Base-by-base conservation (phyloP, 53 echinoderm and acorn worm genomes). In the Astropecten irregularis region DNA sequence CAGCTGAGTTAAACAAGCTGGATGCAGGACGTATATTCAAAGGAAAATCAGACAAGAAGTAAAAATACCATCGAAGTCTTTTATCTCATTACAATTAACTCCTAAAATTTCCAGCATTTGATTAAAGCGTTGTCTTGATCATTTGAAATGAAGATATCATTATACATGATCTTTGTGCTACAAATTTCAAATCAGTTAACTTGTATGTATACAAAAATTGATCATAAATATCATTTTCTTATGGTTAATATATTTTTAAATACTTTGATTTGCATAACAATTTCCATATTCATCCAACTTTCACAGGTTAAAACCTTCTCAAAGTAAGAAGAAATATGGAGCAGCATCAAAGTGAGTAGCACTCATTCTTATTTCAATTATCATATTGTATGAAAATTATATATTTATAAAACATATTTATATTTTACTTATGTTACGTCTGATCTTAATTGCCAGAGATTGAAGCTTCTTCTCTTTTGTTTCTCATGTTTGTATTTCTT, bases 1-100 rank as follows among this genome's bases (percentile, higher is more conserved):
- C 55, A 13, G 1, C 49, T 14, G 81, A 81, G 1, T 0, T 40
- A 3, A 89, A 84, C 56, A 89, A 77, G 68, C 50, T 89, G 67
- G 89, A 89, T 48, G 49, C 67, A 20, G 84, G 76, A 7, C 84
- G 73, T 10, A 66, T 89, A 31, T 89, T 89, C 31, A 84, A 84
- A 56, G 84, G 60, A 25, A 89, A 89, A 67, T 25, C 84, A 33
- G 89, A 89, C 40, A 89, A 76, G 34, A 89, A 84, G 89, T 89
- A 74, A 83, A 50, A 20, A 4, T n/a, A n/a, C n/a, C 3, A 18
- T 2, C 30, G 20, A 4, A n/a, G 1, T 32, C 18, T 40, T 40
- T 36, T 7, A 66, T 3, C n/a, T n/a, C n/a, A n/a, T n/a, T n/a
- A n/a, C n/a, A n/a, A n/a, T n/a, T n/a, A n/a, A n/a, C n/a, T n/a